A percentile compares a stretch with the other conserved stretches of the same genome.
Conservation (phyloP, 2,888 invertebrate genomes). For the Drosophila tripunctata region DNA sequence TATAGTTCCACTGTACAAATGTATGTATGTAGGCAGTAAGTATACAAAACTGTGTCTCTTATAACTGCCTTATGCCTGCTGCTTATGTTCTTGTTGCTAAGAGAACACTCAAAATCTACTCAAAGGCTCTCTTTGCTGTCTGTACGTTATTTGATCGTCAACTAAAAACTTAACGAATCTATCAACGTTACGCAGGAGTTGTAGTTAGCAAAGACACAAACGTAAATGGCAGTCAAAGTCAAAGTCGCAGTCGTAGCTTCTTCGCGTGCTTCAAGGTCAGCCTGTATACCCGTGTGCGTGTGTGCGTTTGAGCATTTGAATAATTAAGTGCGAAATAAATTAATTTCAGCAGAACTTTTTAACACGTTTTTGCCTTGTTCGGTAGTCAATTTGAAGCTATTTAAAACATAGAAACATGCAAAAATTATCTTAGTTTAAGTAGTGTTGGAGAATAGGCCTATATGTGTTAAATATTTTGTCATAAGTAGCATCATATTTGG, state of each 20-base stretch:
- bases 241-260: neutral
- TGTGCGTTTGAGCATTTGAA: constrained; percentile 57
- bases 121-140: constrained; percentile 16
- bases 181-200: neutral
- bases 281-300: constrained; percentile 37
- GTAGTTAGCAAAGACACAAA: neutral
- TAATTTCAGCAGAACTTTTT: constrained; percentile 69
- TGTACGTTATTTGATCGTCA: constrained; percentile 63
- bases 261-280: constrained; percentile 57
- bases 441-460: neutral
- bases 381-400: constrained; percentile 39
- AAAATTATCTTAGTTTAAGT: neutral
- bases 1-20: neutral
- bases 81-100: no score
- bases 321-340: constrained; percentile 79
- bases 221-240: constrained; percentile 9
- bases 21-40: neutral
- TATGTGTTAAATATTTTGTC: no score
- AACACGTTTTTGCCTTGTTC: constrained; percentile 48
- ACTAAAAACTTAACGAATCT: constrained; percentile 33
- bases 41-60: no score
- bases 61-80: no score
- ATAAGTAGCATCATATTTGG: no score
- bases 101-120: constrained; percentile 29
- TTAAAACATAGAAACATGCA: constrained; percentile 1